These are phyloP conservation scores for Mixornis gularis DNA, from an alignment of 2,113 vertebrate species.

Conservation along the genomic window DNA sequence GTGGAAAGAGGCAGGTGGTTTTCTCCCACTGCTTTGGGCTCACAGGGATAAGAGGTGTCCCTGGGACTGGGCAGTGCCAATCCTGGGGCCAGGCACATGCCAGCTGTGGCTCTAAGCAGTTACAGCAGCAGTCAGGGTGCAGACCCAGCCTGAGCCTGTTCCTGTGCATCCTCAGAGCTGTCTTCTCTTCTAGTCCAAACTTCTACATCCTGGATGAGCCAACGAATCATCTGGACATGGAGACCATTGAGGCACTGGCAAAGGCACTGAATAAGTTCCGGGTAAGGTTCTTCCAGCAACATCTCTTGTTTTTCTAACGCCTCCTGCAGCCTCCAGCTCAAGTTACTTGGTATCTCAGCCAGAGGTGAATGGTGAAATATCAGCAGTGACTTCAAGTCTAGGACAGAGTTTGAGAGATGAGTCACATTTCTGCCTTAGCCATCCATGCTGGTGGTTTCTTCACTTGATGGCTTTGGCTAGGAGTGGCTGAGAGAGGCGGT, in stretches of 20 bases:
- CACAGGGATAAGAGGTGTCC: neutral
- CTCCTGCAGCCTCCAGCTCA: neutral
- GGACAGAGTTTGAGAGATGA: neutral
- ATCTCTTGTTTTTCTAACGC: rapidly evolving
- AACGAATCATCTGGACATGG: constrained; percentile 98
- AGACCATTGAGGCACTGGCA: constrained; percentile 93
- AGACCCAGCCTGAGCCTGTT: neutral
- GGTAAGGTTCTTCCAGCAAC: constrained; percentile 59
- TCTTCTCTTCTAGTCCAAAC: constrained; percentile 82
- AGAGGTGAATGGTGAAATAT: neutral
- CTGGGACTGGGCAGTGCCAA: rapidly evolving
- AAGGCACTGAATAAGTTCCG: constrained; percentile 88
- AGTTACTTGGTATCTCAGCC: neutral
- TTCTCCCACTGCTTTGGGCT: neutral
- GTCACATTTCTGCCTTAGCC: neutral
- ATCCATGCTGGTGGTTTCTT: neutral
- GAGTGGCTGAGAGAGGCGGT: neutral
- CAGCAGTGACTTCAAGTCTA: neutral
- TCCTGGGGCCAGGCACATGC: neutral
- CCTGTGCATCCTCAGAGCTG: neutral
- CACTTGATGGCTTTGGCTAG: neutral
- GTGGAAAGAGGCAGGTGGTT: neutral
- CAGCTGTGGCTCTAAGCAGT: neutral
- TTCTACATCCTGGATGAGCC: constrained; percentile 97
- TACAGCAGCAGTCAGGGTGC: neutral